These are phyloP conservation scores for Xiphophorus birchmanni DNA, from an alignment of 2,797 vertebrate species.

Conservation along the genomic window DNA sequence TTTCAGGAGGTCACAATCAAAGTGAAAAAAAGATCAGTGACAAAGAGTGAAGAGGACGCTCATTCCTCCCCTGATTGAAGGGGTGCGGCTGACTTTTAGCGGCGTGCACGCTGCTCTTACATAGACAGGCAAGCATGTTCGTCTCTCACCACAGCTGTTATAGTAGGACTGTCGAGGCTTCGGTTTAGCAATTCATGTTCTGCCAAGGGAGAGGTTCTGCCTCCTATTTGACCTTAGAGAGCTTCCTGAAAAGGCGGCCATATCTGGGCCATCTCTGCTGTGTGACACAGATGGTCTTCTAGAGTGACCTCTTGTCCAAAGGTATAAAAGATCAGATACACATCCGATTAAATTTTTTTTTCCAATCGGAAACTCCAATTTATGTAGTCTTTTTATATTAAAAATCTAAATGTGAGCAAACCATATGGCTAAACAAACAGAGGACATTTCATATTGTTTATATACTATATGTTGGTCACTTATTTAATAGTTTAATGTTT, in stretches of 20 bases:
- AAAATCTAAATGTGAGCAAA: not conserved
- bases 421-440: not conserved
- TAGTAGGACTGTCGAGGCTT: conserved; percentile 66
- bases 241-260: conserved; percentile 46
- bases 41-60: conserved; percentile 32
- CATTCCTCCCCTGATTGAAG: conserved; percentile 54
- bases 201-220: conserved; percentile 78
- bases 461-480: not conserved
- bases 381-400: not conserved
- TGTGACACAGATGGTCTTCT: conserved; percentile 59
- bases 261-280: conserved; percentile 62
- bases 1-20: conserved; percentile 65
- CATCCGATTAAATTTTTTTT: not conserved
- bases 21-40: conserved; percentile 56
- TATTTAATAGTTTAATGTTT: not conserved
- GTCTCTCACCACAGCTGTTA: conserved; percentile 78
- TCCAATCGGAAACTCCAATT: not conserved
- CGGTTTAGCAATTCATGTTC: conserved; percentile 73
- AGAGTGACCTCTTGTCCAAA: conserved; percentile 65
- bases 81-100: conserved; percentile 66
- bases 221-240: conserved; percentile 75
- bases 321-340: conserved; percentile 41
- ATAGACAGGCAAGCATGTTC: conserved; percentile 68
- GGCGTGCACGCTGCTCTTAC: conserved; percentile 64
- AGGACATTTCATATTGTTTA: not conserved